phyloP scores from a whole-genome alignment of 64 coral and sea anemone genomes.

The Montipora foliosa region DNA sequence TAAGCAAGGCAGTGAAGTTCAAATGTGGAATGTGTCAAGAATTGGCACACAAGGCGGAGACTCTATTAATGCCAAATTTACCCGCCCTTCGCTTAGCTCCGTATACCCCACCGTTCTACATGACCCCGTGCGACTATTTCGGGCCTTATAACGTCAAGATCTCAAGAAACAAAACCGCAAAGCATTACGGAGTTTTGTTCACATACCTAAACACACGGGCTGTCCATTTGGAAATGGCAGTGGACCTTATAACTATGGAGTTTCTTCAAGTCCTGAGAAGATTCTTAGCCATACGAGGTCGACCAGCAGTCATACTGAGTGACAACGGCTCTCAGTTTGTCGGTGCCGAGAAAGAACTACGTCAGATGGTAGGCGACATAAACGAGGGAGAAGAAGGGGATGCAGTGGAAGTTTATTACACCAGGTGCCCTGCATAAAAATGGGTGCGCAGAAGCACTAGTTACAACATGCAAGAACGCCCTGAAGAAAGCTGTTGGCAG shows the following conservation, averaged over 20 bases:
- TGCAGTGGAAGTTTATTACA: constrained; percentile 47
- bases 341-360: constrained; percentile 15
- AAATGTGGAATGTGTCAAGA: neutral
- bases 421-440: neutral
- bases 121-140: constrained; percentile 40
- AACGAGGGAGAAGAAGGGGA: constrained; percentile 26
- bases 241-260: constrained; percentile 25
- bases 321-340: constrained; percentile 16
- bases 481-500: constrained; percentile 47
- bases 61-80: constrained; percentile 19
- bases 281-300: constrained; percentile 15
- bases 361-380: neutral
- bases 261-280: constrained; percentile 36
- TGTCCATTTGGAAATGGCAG: constrained; percentile 47
- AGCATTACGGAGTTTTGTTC: constrained; percentile 37
- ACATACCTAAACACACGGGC: constrained; percentile 25
- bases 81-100: neutral
- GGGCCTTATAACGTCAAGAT: constrained; percentile 11
- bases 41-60: constrained; percentile 30
- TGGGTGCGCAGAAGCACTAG: constrained; percentile 15
- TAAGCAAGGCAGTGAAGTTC: neutral
- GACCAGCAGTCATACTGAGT: constrained; percentile 32
- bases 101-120: constrained; percentile 35
- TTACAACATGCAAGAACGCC: constrained; percentile 38
- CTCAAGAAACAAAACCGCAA: constrained; percentile 16